These are phyloP conservation scores for Megalurothrips usitatus DNA, from an alignment of 2,888 invertebrate genomes.

Conservation along the genomic window DNA sequence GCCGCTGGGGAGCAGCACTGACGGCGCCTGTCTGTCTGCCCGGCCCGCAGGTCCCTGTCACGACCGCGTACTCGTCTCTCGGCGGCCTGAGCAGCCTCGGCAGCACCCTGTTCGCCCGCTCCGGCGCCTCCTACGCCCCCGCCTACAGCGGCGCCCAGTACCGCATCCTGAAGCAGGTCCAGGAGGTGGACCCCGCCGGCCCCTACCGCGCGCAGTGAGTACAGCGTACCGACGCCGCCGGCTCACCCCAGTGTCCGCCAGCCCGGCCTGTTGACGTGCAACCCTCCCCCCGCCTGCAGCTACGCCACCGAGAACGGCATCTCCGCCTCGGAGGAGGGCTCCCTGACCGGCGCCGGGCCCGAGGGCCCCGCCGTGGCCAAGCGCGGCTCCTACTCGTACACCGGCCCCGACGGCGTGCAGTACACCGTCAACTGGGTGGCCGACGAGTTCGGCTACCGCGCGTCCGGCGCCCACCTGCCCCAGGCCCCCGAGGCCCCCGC, in stretches of 20 bases:
- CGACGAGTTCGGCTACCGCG: constrained; percentile 14
- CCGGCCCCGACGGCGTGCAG: constrained; percentile 1
- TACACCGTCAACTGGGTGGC: constrained; percentile 8
- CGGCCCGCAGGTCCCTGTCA: too few species aligned
- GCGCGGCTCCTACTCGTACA: background rate
- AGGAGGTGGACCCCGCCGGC: constrained; percentile 13
- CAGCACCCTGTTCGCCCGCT: background rate
- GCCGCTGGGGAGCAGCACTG: too few species aligned
- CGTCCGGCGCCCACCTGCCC: background rate
- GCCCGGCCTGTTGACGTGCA: background rate
- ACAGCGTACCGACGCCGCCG: background rate
- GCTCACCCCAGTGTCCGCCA: background rate
- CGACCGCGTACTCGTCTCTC: background rate
- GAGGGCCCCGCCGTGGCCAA: constrained; percentile 20
- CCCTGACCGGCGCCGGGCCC: background rate
- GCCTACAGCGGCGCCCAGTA: constrained; percentile 1
- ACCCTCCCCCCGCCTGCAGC: background rate
- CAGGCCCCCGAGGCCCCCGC: background rate
- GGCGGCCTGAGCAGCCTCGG: background rate
- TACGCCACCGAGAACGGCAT: constrained; percentile 9
- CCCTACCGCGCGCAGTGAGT: constrained; percentile 19
- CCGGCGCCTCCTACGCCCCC: background rate
- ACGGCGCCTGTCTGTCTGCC: too few species aligned
- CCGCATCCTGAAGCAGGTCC: constrained; percentile 17
- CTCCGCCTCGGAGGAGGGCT: background rate